phyloP scores from a whole-genome alignment of 2,888 invertebrate genomes.

The Leucoma salicis region DNA sequence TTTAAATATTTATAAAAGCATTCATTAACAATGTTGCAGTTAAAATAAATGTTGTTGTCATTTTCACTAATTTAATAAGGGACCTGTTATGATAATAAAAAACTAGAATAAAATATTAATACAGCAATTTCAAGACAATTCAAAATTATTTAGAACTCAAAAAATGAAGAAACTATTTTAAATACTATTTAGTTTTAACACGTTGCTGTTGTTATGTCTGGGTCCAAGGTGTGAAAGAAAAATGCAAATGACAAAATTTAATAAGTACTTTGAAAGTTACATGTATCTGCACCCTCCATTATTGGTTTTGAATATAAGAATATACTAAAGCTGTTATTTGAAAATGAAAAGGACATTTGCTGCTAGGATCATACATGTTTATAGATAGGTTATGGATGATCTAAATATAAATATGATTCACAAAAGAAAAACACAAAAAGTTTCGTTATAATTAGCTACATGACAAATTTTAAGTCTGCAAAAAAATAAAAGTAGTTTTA shows the following conservation, averaged over 20 bases:
- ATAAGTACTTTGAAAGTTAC: slow-evolving; percentile 33
- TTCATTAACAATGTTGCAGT: background rate
- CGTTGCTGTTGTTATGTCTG: slow-evolving; percentile 69
- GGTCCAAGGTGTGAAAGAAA: slow-evolving; percentile 68
- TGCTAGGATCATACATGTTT: slow-evolving; percentile 1
- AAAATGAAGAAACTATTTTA: slow-evolving; percentile 59
- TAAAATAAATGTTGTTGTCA: slow-evolving; percentile 1
- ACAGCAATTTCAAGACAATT: slow-evolving; percentile 24
- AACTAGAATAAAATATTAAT: slow-evolving; percentile 28
- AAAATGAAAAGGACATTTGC: slow-evolving; percentile 19
- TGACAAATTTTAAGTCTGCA: background rate
- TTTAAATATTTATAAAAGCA: no score
- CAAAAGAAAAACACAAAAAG: background rate
- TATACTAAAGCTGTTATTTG: slow-evolving; percentile 28
- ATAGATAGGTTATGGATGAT: background rate
- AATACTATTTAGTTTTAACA: slow-evolving; percentile 66
- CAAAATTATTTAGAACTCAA: slow-evolving; percentile 52
- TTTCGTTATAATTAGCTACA: background rate
- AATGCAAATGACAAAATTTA: slow-evolving; percentile 48
- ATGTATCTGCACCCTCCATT: slow-evolving; percentile 35
- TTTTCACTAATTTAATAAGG: slow-evolving; percentile 17
- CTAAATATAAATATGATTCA: background rate
- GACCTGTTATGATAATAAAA: slow-evolving; percentile 36
- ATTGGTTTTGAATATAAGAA: slow-evolving; percentile 29
- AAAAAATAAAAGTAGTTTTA: slow-evolving; percentile 19